These are phyloP conservation scores for Sebastes kiyomatsui DNA, from an alignment of 2,797 vertebrate species.

Conservation along the genomic window DNA sequence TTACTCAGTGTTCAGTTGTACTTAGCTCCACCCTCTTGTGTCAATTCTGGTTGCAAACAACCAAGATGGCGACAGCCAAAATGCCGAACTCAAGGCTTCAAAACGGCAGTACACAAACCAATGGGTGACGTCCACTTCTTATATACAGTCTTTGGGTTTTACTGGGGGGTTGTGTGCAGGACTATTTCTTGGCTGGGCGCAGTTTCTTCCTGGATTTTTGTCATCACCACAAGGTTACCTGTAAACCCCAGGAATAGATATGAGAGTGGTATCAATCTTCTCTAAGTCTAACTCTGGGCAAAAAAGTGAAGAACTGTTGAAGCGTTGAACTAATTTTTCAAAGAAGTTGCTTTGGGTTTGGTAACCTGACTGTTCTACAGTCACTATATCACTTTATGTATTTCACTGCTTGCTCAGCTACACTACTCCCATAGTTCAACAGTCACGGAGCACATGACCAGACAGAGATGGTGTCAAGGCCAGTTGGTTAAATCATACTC, in stretches of 20 bases:
- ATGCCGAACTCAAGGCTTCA: not conserved
- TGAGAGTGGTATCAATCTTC: not conserved
- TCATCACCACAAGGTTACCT: not conserved
- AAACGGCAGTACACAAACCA: not conserved
- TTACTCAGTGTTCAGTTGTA: no score
- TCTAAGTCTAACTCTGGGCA: not conserved
- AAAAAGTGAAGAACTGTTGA: not conserved
- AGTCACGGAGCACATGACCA: not conserved
- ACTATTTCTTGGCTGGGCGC: not conserved
- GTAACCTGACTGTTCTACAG: not conserved
- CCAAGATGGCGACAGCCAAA: not conserved
- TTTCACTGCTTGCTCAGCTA: not conserved
- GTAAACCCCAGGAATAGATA: not conserved
- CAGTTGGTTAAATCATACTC: slow-evolving; percentile 7
- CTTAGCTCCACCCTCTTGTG: no score
- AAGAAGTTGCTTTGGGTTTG: not conserved
- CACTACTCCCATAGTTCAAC: not conserved
- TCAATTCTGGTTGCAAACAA: not conserved
- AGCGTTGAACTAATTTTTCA: not conserved
- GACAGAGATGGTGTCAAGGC: not conserved
- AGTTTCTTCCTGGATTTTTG: not conserved
- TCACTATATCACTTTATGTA: not conserved
- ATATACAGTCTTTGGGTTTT: not conserved
- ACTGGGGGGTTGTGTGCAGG: not conserved
- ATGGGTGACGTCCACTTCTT: not conserved